A percentile compares a stretch with the other conserved stretches of the same genome.
Conservation (phyloP, 1,140 invertebrate genomes). For the Tachypleus tridentatus region DNA sequence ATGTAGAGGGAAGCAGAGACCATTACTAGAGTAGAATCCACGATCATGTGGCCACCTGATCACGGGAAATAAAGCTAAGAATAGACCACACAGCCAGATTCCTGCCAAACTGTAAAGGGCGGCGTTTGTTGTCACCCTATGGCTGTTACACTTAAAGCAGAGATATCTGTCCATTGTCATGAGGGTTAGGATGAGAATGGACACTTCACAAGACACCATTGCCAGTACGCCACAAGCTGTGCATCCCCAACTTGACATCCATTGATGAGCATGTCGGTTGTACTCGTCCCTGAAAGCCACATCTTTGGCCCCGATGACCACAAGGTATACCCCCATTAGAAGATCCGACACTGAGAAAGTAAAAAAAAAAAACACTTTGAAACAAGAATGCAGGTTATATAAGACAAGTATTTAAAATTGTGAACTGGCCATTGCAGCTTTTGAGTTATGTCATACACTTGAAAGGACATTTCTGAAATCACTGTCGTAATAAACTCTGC, state of each 20-base stretch:
- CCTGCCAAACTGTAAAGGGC: constrained; percentile 16
- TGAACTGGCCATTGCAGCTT: too few relatives aligned
- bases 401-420: too few relatives aligned
- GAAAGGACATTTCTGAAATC: too few relatives aligned
- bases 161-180: constrained; percentile 58
- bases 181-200: constrained; percentile 57
- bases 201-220: constrained; percentile 56
- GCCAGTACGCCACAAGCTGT: constrained; percentile 48
- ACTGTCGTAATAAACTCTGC: too few relatives aligned
- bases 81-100: constrained; percentile 21
- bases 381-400: too few relatives aligned
- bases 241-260: constrained; percentile 56
- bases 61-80: constrained; percentile 23
- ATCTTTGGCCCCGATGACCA: constrained; percentile 55
- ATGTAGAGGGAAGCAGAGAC: constrained; percentile 34
- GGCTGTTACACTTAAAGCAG: constrained; percentile 22
- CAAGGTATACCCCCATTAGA: constrained; percentile 62
- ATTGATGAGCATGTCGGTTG: constrained; percentile 45
- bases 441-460: too few relatives aligned
- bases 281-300: constrained; percentile 49
- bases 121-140: constrained; percentile 15
- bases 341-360: constrained; percentile 49
- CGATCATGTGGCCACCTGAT: constrained; percentile 15
- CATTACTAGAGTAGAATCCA: constrained; percentile 32
- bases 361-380: too few relatives aligned